phyloP scores from a whole-genome alignment of 2,888 invertebrate genomes.

The Andrena fulva region DNA sequence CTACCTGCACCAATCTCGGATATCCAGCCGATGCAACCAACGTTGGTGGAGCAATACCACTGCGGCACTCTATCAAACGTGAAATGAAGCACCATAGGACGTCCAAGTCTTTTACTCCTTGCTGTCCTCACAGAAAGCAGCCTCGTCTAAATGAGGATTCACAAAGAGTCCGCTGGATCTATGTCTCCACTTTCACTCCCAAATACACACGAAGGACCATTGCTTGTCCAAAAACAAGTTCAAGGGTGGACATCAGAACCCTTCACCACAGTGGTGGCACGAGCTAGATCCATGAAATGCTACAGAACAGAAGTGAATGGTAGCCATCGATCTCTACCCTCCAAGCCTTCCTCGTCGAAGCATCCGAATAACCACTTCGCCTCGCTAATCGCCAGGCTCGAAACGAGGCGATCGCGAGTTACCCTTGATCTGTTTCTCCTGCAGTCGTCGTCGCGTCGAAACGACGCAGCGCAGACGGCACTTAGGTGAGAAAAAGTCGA shows the following conservation, averaged over 20 bases:
- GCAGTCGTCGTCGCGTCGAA: conserved; percentile 26
- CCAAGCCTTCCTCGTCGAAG: neutral
- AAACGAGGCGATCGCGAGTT: conserved; percentile 45
- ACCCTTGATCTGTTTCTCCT: conserved; percentile 59
- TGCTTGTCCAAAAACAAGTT: neutral
- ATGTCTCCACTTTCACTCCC: neutral
- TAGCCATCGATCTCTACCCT: neutral
- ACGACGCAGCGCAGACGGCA: conserved; percentile 52
- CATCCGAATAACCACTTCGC: neutral
- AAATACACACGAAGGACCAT: neutral
- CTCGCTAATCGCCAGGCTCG: conserved; percentile 33
- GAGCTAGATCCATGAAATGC: too few relatives aligned
- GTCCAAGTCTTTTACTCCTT: neutral
- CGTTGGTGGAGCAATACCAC: conserved; percentile 45
- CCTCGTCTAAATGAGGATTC: neutral
- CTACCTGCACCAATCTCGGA: conserved; percentile 72
- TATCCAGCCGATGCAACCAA: conserved; percentile 62
- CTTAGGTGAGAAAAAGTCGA: conserved; percentile 67
- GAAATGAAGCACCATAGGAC: neutral
- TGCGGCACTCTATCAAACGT: neutral
- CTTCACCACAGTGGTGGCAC: too few relatives aligned
- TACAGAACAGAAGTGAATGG: neutral
- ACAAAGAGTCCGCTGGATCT: neutral
- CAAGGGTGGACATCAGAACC: too few relatives aligned
- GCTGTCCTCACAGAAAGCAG: neutral